Percentiles rank a stretch among this genome's conserved stretches.
Evolutionary conservation across 1,140 invertebrate genomes (phyloP).

Genomic region (Whitmania pigra): DNA sequence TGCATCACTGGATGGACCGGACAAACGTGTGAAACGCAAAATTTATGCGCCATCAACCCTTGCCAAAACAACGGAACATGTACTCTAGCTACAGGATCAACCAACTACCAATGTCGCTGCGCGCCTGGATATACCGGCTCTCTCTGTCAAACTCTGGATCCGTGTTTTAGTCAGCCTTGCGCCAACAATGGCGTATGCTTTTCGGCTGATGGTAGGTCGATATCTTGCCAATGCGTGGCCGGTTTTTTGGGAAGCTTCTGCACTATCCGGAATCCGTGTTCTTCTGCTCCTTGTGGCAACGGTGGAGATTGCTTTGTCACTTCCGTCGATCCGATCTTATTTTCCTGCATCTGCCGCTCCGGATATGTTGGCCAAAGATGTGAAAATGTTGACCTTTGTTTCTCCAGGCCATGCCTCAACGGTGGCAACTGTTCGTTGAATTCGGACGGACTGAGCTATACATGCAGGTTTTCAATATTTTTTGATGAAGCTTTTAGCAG

Average conservation of each 20-base stretch:
- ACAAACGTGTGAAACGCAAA: slow-evolving; percentile 47
- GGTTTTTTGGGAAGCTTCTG: slow-evolving; percentile 14
- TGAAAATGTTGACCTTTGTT: slow-evolving; percentile 46
- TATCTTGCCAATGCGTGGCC: slow-evolving; percentile 8
- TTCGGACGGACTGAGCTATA: slow-evolving; percentile 9
- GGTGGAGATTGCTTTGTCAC: no score
- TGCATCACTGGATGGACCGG: slow-evolving; percentile 56
- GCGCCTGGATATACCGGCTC: slow-evolving; percentile 24
- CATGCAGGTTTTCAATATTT: slow-evolving; percentile 20
- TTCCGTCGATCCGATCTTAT: neutral
- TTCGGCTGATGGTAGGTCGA: neutral
- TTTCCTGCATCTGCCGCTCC: slow-evolving; percentile 25
- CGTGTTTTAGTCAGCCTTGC: slow-evolving; percentile 48
- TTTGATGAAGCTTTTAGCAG: neutral
- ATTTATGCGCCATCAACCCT: slow-evolving; percentile 61
- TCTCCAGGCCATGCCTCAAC: slow-evolving; percentile 32
- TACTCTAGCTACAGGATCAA: slow-evolving; percentile 34
- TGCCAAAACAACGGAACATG: slow-evolving; percentile 82
- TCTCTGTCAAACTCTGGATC: slow-evolving; percentile 14
- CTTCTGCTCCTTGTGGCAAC: no score
- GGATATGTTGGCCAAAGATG: slow-evolving; percentile 22
- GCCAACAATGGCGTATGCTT: slow-evolving; percentile 46
- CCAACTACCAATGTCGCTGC: slow-evolving; percentile 24
- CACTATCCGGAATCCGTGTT: neutral
- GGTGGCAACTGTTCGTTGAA: slow-evolving; percentile 26